phyloP scores from a whole-genome alignment of 2,888 invertebrate genomes.

The Pammene fasciana region DNA sequence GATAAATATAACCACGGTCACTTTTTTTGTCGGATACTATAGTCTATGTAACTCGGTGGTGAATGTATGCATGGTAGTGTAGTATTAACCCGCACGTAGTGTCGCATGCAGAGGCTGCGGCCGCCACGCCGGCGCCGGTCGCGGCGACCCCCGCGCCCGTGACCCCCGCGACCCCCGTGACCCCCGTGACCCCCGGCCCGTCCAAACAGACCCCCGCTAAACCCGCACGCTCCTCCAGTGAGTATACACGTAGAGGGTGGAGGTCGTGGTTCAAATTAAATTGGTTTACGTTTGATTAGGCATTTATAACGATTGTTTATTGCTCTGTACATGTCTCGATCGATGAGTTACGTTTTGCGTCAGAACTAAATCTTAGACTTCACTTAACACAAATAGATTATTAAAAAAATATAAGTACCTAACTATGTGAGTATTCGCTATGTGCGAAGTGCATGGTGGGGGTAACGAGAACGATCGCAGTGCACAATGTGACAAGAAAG shows the following conservation, averaged over 20 bases:
- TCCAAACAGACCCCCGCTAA: constrained; percentile 75
- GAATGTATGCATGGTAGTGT: constrained; percentile 16
- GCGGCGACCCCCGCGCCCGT: constrained; percentile 44
- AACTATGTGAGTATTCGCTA: too few species aligned
- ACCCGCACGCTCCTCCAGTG: constrained; percentile 78
- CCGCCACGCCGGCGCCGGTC: constrained; percentile 51
- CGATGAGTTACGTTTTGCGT: too few species aligned
- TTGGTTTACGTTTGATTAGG: background rate
- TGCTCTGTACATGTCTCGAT: too few species aligned
- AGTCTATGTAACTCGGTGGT: constrained; percentile 1
- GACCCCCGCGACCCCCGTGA: constrained; percentile 48
- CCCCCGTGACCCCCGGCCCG: constrained; percentile 56
- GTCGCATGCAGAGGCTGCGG: constrained; percentile 74
- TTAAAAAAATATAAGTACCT: too few species aligned
- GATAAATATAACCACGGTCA: too few species aligned
- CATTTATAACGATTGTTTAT: background rate
- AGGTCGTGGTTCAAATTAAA: constrained; percentile 20
- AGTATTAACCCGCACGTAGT: constrained; percentile 78
- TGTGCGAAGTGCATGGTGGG: too few species aligned
- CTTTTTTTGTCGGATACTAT: too few species aligned
- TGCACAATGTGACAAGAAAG: too few species aligned
- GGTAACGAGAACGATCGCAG: too few species aligned
- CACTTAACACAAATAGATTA: too few species aligned
- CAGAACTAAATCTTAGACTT: too few species aligned
- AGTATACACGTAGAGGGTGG: constrained; percentile 59